Base-by-base conservation (phyloP, 1,140 invertebrate species). In the Paramacrobiotus metropolitanus region DNA sequence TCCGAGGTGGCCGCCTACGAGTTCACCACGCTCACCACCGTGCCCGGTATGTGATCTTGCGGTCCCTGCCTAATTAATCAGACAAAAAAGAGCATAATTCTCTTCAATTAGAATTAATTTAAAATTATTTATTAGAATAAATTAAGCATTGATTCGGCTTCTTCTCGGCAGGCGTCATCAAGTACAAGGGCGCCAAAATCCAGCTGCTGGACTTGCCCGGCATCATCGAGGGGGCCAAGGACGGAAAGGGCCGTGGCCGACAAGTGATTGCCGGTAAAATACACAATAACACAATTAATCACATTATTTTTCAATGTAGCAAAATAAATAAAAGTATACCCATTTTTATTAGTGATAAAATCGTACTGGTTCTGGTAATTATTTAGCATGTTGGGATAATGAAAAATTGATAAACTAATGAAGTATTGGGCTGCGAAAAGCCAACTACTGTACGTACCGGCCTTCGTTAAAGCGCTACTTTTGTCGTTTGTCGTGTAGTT, bases 221-320 rank as follows among this genome's bases (percentile, higher is more conserved):
- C 77, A 99, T 99, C 73, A 99, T 99, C 71, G 95, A 99, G 78
- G 95, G 95, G 66, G 95, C 95, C n/a, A 99, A 99, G 73, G 95
- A 99, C 73, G 88, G 88, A 40, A 96, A 97, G 76, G 92, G 93
- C 77, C 75, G 93, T 74, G 93, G 95, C 79, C 81, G 93, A 68
- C 95, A 99, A 78, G 95, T 99, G 2, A 99, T 99, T 70, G 94
- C 95, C 29, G 77, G 76, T 77, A 64, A n/a, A n/a, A n/a, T n/a
- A n/a, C 64, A 59, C 63, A 31, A 30, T 61, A 44, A 21, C 20
- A 9, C 3, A 18, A 31, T 24, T 21, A 62, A 65, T 2, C 24
- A 18, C 1, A 18, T 31, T 62, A 31, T 30, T 62, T 60, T 2
- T 64, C 3, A 18, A 59, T 9, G 60, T n/a, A n/a, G n/a, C n/a